Base-by-base conservation (phyloP, 2,113 vertebrate genomes). In the Cyprinodon tularosa region DNA sequence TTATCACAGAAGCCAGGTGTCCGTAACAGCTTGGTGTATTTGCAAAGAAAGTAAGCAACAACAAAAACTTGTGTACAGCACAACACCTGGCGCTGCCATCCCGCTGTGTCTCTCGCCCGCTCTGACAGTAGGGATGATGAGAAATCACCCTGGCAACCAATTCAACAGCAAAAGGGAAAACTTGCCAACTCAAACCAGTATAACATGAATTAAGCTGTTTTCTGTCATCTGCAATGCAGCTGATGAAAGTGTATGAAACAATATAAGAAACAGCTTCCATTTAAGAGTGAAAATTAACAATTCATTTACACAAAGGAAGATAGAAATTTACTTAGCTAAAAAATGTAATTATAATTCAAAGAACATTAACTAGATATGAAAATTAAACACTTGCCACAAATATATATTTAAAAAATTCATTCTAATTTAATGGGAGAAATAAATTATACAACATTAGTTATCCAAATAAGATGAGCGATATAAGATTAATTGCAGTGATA, bases 1-100 rank as follows among this genome's bases (percentile, higher is more conserved):
- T 76, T 81, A 77, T 88, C 80, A 90, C 82, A 86, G 53, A 70
- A 81, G 81, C 87, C 91, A 92, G 86, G 85, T 90, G 88, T 87
- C 85, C 67, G 57, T 64, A 86, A 84, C 88, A 90, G 90, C 86
- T 88, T 82, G 84, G 62, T 83, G 61, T 66, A 80, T 68, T 79
- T 79, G 77, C 78, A 68, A 83, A 80, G 79, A 86, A 79, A 72
- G 83, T 15, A 66, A 83, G 74, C 81, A 85, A 86, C 87, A 88
- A 82, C 84, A 74, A 66, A 76, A 84, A 71, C 72, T 37, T 83
- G 85, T 92, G 89, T 91, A 83, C 76, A 82, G 90, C 88, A 90
- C 84, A 69, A 72, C 88, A 91, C 90, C 84, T 85, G 90, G 75
- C 77, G 85, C 77, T 84, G 7, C 66, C 11, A 53, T 61, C 84